Conservation (phyloP, 2,888 invertebrate genomes). For the Diarsia dahlii region DNA sequence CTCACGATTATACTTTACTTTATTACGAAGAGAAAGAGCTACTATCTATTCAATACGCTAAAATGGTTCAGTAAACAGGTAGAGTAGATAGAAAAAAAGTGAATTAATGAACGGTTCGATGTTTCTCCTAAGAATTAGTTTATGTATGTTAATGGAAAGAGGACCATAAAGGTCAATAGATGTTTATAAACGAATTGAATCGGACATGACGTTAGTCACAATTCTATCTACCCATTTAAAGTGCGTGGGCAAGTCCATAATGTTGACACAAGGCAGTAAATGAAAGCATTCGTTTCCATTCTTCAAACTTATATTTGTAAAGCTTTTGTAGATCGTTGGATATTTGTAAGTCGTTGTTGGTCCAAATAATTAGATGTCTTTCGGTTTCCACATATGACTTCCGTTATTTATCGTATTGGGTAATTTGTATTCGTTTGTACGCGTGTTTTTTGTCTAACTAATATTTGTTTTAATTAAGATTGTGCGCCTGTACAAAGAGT, state of each 20-base stretch:
- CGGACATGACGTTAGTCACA: conserved; percentile 71
- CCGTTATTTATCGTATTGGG: conserved; percentile 71
- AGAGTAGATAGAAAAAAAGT: conserved; percentile 72
- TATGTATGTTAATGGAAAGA: conserved; percentile 78
- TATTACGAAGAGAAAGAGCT: conserved; percentile 71
- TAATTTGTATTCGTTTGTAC: conserved; percentile 72
- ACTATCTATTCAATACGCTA: conserved; percentile 76
- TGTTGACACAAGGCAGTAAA: conserved; percentile 71
- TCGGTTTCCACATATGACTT: conserved; percentile 71
- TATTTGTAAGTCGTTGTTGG: conserved; percentile 73
- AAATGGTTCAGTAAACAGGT: conserved; percentile 72
- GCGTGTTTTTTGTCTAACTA: conserved; percentile 67
- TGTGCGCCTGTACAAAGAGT: conserved; percentile 75
- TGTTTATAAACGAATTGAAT: conserved; percentile 76
- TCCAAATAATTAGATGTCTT: conserved; percentile 74
- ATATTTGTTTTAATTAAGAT: conserved; percentile 83
- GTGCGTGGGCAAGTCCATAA: conserved; percentile 70
- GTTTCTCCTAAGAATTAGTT: conserved; percentile 75
- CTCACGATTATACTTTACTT: conserved; percentile 74
- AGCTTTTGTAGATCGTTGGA: conserved; percentile 73
- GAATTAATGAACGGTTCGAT: conserved; percentile 74
- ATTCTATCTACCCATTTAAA: conserved; percentile 71
- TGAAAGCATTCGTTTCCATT: conserved; percentile 71
- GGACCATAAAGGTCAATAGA: conserved; percentile 76
- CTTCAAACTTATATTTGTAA: conserved; percentile 72